These are phyloP conservation scores for Anguilla obscura DNA, from an alignment of 2,797 vertebrate genomes.

Conservation along the genomic window DNA sequence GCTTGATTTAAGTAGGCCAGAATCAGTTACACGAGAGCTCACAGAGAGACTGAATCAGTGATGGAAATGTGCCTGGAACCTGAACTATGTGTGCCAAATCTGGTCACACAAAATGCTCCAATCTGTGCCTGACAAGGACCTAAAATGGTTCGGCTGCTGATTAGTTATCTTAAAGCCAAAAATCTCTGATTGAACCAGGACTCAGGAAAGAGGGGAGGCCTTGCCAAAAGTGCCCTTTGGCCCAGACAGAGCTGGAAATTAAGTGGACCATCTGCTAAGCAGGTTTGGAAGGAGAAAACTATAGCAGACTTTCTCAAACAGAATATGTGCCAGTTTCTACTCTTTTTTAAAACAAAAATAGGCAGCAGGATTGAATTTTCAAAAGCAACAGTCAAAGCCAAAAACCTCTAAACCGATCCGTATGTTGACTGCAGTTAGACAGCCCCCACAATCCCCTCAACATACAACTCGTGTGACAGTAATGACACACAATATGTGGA, in stretches of 20 bases:
- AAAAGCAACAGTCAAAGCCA: slow-evolving; percentile 43
- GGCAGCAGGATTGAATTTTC: slow-evolving; percentile 41
- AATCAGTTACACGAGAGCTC: not conserved
- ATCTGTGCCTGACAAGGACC: not conserved
- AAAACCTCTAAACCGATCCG: slow-evolving; percentile 54
- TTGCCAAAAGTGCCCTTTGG: slow-evolving; percentile 47
- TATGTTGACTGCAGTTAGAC: slow-evolving; percentile 48
- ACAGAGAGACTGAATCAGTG: not conserved
- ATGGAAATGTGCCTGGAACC: not conserved
- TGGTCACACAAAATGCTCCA: not conserved
- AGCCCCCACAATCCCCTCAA: slow-evolving; percentile 32
- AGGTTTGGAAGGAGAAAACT: slow-evolving; percentile 30
- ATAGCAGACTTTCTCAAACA: slow-evolving; percentile 28
- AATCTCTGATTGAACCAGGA: not conserved
- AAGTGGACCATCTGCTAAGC: slow-evolving; percentile 49
- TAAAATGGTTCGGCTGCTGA: not conserved
- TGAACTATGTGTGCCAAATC: not conserved
- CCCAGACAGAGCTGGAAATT: slow-evolving; percentile 44
- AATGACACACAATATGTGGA: not conserved
- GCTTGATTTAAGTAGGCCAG: not conserved
- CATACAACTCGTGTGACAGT: not conserved
- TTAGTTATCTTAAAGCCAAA: not conserved
- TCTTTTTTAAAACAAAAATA: slow-evolving; percentile 42
- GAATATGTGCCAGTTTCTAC: slow-evolving; percentile 46
- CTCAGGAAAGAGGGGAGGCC: slow-evolving; percentile 15